Evolutionary conservation across 2,113 vertebrate species (phyloP).

Genomic region (Pipra filicauda): DNA sequence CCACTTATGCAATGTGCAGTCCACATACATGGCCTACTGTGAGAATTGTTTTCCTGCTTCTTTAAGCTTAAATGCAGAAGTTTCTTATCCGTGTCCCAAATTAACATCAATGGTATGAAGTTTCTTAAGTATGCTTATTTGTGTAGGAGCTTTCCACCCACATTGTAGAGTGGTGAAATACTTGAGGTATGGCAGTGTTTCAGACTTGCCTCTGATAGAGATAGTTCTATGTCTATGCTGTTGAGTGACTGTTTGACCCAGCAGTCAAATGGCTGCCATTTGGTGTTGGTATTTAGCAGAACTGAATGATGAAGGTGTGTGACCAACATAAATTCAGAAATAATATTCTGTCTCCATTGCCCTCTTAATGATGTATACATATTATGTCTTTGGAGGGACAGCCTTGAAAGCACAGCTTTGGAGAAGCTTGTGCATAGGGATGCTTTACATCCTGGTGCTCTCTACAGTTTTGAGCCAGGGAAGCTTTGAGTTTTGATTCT

Average conservation of each 20-base stretch:
- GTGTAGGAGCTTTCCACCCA: background rate
- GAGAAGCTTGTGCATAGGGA: background rate
- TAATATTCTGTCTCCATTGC: background rate
- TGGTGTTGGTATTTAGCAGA: background rate
- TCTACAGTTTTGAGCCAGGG: background rate
- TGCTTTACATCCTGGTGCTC: background rate
- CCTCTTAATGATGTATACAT: background rate
- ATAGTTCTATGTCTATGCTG: background rate
- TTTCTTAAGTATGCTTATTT: background rate
- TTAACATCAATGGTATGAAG: background rate
- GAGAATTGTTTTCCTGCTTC: background rate
- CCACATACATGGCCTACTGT: background rate
- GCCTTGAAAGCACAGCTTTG: background rate
- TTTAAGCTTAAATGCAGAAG: background rate
- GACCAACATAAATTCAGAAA: background rate
- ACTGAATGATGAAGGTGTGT: background rate
- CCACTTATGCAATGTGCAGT: rapidly evolving
- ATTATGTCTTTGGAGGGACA: background rate
- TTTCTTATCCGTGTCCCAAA: background rate
- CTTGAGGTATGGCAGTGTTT: background rate
- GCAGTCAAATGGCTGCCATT: background rate
- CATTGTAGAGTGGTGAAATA: background rate
- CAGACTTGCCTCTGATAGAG: background rate
- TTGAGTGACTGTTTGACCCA: background rate
- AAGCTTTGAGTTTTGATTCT: background rate